Evolutionary conservation across 1,140 invertebrate species (phyloP).

Genomic region (Mizuhopecten yessoensis): DNA sequence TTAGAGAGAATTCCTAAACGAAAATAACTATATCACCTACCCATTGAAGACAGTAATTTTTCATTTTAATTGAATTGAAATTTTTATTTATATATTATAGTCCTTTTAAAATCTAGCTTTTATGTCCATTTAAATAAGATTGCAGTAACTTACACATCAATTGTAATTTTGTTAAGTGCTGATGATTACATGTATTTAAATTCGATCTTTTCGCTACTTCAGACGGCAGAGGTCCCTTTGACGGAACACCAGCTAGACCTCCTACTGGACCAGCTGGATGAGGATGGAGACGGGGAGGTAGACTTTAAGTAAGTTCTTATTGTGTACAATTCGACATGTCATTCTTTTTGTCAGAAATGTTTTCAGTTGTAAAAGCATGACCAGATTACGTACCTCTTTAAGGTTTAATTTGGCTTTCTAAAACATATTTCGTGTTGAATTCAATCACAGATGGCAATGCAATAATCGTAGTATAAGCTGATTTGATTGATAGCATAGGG

Average conservation of each 20-base stretch:
- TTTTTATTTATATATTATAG: no score
- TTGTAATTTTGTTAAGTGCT: no score
- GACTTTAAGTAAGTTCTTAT: slow-evolving; percentile 55
- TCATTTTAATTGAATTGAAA: no score
- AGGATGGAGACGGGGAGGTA: slow-evolving; percentile 59
- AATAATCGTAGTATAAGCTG: neutral
- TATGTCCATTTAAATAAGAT: no score
- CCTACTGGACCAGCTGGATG: slow-evolving; percentile 59
- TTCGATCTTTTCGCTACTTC: neutral
- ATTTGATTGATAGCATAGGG: neutral
- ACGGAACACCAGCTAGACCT: slow-evolving; percentile 57
- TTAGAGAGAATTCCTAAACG: no score
- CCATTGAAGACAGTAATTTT: no score
- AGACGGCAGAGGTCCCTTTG: slow-evolving; percentile 56
- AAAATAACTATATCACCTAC: no score
- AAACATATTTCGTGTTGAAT: neutral
- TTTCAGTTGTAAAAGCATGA: neutral
- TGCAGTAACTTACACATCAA: no score
- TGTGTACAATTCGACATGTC: neutral
- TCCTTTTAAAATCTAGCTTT: no score
- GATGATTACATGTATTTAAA: no score
- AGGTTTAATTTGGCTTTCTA: no score
- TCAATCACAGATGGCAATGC: neutral
- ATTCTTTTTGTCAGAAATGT: neutral
- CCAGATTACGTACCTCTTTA: no score